A percentile compares a stretch with the other conserved stretches of the same genome.
Conservation (phyloP, 2,113 vertebrate genomes). For the Barnardius zonarius region DNA sequence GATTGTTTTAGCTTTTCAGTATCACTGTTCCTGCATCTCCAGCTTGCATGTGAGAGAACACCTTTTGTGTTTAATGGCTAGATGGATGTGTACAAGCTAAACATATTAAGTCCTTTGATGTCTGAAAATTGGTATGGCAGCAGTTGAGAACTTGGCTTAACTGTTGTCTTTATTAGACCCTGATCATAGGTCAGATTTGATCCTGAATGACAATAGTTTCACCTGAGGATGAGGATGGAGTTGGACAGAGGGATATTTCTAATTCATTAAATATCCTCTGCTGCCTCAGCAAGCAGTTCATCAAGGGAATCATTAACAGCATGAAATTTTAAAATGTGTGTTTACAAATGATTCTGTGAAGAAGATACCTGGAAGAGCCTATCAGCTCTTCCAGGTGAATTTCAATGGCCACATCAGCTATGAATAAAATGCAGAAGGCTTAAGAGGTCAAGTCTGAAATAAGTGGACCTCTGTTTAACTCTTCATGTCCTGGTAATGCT, state of each 20-base stretch:
- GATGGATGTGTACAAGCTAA: background rate
- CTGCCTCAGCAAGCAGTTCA: slow-evolving; percentile 3
- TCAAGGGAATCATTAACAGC: slow-evolving; percentile 7
- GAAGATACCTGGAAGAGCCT: background rate
- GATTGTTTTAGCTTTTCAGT: background rate
- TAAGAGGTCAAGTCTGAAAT: background rate
- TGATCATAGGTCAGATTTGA: background rate
- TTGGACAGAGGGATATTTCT: background rate
- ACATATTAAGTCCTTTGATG: background rate
- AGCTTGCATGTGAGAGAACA: background rate
- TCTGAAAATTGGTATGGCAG: background rate
- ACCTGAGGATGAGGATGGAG: background rate
- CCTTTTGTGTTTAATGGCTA: background rate
- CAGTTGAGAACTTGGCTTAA: background rate
- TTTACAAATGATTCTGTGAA: slow-evolving; percentile 19
- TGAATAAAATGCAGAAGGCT: background rate
- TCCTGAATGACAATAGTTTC: background rate
- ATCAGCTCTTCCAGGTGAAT: background rate
- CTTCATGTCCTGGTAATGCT: background rate
- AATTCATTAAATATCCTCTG: background rate
- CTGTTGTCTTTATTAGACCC: background rate
- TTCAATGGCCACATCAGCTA: background rate
- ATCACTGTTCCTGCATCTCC: background rate
- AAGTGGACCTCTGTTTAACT: background rate
- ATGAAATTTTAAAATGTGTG: slow-evolving; percentile 12